phyloP scores from a whole-genome alignment of 2,888 invertebrate species.

The Ectropis crepuscularia region DNA sequence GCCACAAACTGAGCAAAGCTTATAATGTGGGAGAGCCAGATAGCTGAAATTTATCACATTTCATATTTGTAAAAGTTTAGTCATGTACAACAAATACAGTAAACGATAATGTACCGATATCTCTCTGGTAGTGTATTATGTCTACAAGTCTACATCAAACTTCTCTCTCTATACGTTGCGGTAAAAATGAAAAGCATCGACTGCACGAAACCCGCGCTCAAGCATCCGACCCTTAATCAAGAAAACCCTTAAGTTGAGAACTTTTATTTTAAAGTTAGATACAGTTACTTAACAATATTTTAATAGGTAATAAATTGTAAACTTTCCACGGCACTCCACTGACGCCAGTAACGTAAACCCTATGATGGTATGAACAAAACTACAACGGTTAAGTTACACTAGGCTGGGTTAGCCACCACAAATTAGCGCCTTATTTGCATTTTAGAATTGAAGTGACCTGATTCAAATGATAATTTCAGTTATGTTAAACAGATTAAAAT shows the following conservation, averaged over 20 bases:
- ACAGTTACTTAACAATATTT: conserved; percentile 20
- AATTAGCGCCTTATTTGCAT: not conserved
- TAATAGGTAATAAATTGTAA: conserved; percentile 39
- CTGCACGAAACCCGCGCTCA: too few species aligned
- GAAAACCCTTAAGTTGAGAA: conserved; percentile 30
- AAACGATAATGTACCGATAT: too few species aligned
- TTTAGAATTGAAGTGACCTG: not conserved
- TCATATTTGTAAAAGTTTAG: too few species aligned
- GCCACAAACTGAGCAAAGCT: too few species aligned
- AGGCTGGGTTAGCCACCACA: not conserved
- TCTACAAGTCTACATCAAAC: too few species aligned
- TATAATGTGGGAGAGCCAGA: too few species aligned
- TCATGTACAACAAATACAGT: too few species aligned
- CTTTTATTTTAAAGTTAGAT: conserved; percentile 35
- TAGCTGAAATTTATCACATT: too few species aligned
- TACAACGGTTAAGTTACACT: conserved; percentile 7
- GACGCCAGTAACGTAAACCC: conserved; percentile 17
- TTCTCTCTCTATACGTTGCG: too few species aligned
- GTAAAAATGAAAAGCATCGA: too few species aligned
- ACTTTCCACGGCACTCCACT: conserved; percentile 25
- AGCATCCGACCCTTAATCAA: conserved; percentile 45
- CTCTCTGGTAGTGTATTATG: too few species aligned
- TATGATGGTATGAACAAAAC: conserved; percentile 6
- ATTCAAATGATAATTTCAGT: not conserved
- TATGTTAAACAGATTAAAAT: too few species aligned